A percentile compares a stretch with the other conserved stretches of the same genome.
These are phyloP conservation scores for Sebastes elongatus DNA, from an alignment of 2,797 vertebrate species.

Conservation along the genomic window DNA sequence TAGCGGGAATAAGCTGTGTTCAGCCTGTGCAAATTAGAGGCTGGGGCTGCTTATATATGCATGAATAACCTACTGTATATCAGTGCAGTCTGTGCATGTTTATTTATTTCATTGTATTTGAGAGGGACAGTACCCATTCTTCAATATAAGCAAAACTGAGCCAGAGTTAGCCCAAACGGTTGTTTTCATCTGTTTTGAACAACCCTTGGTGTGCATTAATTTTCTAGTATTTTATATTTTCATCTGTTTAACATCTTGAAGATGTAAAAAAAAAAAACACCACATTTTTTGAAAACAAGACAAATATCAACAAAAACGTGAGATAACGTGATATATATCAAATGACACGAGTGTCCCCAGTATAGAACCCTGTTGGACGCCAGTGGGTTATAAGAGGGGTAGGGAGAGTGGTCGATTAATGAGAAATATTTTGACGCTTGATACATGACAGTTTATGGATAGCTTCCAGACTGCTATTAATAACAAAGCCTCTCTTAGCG, in stretches of 20 bases:
- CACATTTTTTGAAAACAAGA: neutral
- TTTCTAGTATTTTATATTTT: neutral
- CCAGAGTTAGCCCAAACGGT: neutral
- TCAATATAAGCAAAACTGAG: neutral
- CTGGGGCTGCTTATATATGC: neutral
- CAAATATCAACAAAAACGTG: neutral
- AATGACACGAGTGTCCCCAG: neutral
- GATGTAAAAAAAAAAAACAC: neutral
- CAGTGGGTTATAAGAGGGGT: neutral
- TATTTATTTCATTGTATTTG: neutral
- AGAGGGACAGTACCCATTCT: neutral
- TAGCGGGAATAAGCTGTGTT: constrained; percentile 18
- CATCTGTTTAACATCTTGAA: neutral
- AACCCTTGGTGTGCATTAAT: neutral
- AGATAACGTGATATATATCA: neutral
- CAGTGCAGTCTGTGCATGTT: neutral
- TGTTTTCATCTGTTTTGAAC: neutral
- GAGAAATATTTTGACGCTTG: neutral
- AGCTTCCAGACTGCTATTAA: neutral
- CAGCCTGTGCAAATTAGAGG: neutral
- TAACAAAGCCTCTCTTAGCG: neutral
- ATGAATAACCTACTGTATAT: neutral
- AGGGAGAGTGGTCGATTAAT: neutral
- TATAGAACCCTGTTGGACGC: neutral
- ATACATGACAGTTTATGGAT: neutral